Evolutionary conservation across 2,113 vertebrate genomes (phyloP), one percentile per base, ranked within the genome.

Genomic region (Mustela lutreola): DNA sequence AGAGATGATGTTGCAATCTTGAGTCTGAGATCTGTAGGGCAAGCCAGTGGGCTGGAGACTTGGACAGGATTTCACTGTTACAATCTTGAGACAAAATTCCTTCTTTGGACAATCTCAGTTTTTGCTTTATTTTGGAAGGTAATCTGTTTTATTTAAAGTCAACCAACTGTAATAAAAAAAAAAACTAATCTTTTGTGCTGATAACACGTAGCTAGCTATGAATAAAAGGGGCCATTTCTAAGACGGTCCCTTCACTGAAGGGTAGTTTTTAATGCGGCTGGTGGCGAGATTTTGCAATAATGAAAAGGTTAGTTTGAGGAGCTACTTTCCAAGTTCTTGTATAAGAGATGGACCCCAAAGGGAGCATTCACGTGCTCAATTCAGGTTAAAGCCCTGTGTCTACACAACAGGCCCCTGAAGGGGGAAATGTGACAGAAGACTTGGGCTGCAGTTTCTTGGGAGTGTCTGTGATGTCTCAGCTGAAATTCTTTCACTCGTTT

Each of bases 151-250:
- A 76, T 48, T 63, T 90, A 63, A 89, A 73, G 16, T 45, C 56
- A 90, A 65, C 58, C 42, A 39, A 90, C 1, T n/a, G 21, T 14
- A 75, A 83, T 82, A 42, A 76, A n/a, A n/a, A 39, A 39, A 58
- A 83, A 85, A 71, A 95, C 90, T 93, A n/a, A 67, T 63, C 11
- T 65, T 96, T 83, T 92, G 11, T 50, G 28, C 42, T 94, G 78
- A 96, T 28, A 60, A 16, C 80, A 91, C 78, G 16, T 94, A 92
- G 65, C 39, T 76, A 89, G 79, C 42, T 95, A 85, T 45, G 83
- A 95, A 97, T 39, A 84, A 92, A 81, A 87, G 60, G 31, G 53
- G n/a, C 58, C 21, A 36, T 87, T 94, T 96, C 76, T 78, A 82
- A 79, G 56, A 82, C 15, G 39, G 56, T 63, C 48, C 53, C 75